phyloP scores from a whole-genome alignment of 2,113 vertebrate genomes.

The Cnemophilus loriae region DNA sequence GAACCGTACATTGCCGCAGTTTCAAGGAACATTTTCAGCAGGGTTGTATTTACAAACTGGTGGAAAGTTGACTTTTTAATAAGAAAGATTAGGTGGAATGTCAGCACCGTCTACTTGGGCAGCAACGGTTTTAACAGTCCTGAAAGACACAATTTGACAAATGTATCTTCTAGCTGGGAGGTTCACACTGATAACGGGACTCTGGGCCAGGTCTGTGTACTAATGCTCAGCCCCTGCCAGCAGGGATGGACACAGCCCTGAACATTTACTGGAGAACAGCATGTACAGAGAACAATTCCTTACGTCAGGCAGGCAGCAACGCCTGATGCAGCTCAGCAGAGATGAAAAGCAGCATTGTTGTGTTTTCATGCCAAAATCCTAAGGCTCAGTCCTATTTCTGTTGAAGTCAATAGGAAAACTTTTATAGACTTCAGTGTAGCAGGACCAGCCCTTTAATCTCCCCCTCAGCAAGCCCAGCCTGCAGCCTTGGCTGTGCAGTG shows the following conservation, averaged over 20 bases:
- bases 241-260: background rate
- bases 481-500: background rate
- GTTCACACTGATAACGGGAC: background rate
- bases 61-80: background rate
- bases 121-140: background rate
- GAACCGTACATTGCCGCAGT: background rate
- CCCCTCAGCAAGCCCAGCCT: background rate
- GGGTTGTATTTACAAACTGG: background rate
- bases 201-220: background rate
- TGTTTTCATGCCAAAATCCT: background rate
- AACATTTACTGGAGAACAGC: background rate
- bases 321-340: background rate
- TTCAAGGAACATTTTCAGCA: background rate
- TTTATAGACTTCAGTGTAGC: background rate
- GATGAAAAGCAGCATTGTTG: background rate
- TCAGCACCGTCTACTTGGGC: background rate
- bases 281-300: constrained; percentile 28
- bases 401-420: background rate
- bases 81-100: background rate
- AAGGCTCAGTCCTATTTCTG: background rate
- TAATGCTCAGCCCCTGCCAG: background rate
- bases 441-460: background rate
- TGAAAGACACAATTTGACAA: background rate
- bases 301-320: background rate
- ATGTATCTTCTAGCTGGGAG: background rate